Base-by-base conservation (phyloP, 2,797 vertebrate species). In the Pygocentrus nattereri region DNA sequence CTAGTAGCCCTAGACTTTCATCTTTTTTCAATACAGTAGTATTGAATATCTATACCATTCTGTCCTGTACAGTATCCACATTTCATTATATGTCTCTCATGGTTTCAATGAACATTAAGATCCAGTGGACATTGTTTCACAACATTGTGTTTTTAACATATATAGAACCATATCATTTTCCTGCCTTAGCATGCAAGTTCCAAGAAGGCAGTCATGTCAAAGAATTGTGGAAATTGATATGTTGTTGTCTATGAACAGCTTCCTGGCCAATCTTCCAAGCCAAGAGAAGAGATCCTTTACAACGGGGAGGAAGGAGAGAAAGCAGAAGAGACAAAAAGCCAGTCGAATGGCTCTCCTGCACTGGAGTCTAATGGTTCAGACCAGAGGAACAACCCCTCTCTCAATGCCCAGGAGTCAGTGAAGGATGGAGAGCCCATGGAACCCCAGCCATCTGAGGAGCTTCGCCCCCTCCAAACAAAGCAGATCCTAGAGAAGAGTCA, bases 371-470 rank as follows among this genome's bases (percentile, higher is more conserved):
- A 27, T 47, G 25, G 58, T 34, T 25, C 27, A 59, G 76, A 78
- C n/a, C 50, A 75, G 91, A 92, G 0, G 86, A 78, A 76, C 0
- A 6, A 18, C 18, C 89, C 16, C 16, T 52, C 25, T 58, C 30
- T 62, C 41, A 34, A 27, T 50, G 30, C 44, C 67, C 21, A 68
- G 56, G 44, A 10, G 18, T 0, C 38, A 0, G 83, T 82, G 13
- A 90, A 89, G 44, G 84, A 75, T 87, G 89, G 30, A n/a, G 84
- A 74, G 69, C 82, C n/a, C 81, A 16, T 86, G 0, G 86, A 90
- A 21, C 85, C 90, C 31, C 88, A 90, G 69, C 88, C 88, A 10
- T 89, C 87, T 0, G 94, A 94, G 44, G 93, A 92, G 27, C 83
- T 88, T 5, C 79, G 77, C 1, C 86, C 89, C 50, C 23, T 79